Percentiles rank a stretch among this genome's conserved stretches.
Evolutionary conservation across 2,888 invertebrate genomes (phyloP).

Genomic region (Xylophagus ater): DNA sequence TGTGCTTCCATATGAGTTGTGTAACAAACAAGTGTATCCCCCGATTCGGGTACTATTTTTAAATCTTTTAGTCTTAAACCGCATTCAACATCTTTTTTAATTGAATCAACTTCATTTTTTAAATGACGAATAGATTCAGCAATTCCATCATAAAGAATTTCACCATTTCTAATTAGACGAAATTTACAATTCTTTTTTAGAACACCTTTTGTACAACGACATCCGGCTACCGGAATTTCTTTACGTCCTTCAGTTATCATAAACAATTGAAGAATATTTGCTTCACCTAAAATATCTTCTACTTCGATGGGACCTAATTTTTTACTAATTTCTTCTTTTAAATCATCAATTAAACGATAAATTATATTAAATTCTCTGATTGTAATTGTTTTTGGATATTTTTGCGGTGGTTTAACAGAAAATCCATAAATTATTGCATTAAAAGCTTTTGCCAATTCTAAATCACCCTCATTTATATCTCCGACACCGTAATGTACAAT

Average conservation of each 20-base stretch:
- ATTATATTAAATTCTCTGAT: constrained; percentile 77
- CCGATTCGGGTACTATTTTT: constrained; percentile 52
- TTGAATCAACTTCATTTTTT: constrained; percentile 73
- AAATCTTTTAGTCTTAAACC: constrained; percentile 66
- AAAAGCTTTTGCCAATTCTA: constrained; percentile 68
- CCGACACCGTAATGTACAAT: constrained; percentile 89
- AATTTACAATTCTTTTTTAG: constrained; percentile 57
- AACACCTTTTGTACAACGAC: constrained; percentile 67
- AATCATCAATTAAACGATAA: constrained; percentile 81
- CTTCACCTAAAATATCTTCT: constrained; percentile 74
- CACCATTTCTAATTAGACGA: constrained; percentile 53
- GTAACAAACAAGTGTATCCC: constrained; percentile 72
- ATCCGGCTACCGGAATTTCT: constrained; percentile 80
- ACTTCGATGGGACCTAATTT: constrained; percentile 59
- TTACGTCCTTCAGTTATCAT: constrained; percentile 65
- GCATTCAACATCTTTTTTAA: constrained; percentile 80
- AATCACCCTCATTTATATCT: constrained; percentile 65
- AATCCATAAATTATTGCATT: constrained; percentile 79
- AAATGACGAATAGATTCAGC: constrained; percentile 71
- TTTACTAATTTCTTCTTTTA: constrained; percentile 65
- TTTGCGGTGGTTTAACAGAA: constrained; percentile 54
- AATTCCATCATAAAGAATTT: constrained; percentile 57
- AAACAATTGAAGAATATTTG: constrained; percentile 75
- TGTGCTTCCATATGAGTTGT: constrained; percentile 51
- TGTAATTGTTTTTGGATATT: constrained; percentile 39